A percentile compares a stretch with the other conserved stretches of the same genome.
These are phyloP conservation scores for Malaclemys terrapin DNA, from an alignment of 2,113 vertebrate genomes.

Conservation along the genomic window DNA sequence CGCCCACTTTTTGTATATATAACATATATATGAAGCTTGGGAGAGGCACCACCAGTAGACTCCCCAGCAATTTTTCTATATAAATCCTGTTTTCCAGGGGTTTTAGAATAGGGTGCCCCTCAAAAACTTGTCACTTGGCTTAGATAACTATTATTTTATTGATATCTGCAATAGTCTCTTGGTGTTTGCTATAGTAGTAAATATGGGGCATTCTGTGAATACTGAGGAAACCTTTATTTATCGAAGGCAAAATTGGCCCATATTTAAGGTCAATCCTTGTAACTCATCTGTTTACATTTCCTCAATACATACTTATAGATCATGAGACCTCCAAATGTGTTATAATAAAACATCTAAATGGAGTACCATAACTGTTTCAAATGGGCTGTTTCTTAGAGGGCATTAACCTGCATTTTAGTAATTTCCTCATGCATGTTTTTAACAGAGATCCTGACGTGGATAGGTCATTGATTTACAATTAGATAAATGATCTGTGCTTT, in stretches of 20 bases:
- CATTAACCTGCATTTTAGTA: background rate
- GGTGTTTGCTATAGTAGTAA: background rate
- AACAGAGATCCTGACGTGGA: conserved; percentile 24
- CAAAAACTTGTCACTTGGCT: background rate
- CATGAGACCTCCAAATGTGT: conserved; percentile 46
- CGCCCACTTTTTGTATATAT: fast-evolving
- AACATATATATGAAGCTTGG: background rate
- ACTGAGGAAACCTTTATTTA: background rate
- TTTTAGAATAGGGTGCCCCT: background rate
- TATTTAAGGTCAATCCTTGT: background rate
- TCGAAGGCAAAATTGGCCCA: background rate
- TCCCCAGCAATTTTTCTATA: fast-evolving
- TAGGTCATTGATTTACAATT: conserved; percentile 45
- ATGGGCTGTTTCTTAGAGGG: conserved; percentile 42
- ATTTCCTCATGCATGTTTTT: conserved; percentile 42
- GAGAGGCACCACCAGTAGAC: background rate
- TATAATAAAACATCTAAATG: conserved; percentile 48
- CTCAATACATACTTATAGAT: conserved; percentile 62
- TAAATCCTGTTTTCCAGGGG: background rate
- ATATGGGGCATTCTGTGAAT: background rate
- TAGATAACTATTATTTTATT: background rate
- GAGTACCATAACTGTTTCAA: conserved; percentile 45
- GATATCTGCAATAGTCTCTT: background rate
- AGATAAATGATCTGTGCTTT: conserved; percentile 18
- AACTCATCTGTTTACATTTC: conserved; percentile 30